Conservation (phyloP, 2,113 vertebrate species). For the Garra rufa region DNA sequence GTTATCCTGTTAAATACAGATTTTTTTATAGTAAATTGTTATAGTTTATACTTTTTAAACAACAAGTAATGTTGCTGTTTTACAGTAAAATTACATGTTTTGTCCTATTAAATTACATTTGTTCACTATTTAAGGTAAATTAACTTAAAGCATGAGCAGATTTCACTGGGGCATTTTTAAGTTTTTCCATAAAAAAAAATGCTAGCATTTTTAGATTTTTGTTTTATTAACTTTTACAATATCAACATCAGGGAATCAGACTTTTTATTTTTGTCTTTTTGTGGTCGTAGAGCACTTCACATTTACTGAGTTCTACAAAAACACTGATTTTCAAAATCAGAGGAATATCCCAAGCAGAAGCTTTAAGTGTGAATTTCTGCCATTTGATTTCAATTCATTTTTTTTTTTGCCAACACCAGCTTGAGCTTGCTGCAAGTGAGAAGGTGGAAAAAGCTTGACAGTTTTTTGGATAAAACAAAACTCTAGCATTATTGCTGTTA, state of each 20-base stretch:
- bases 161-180: background rate
- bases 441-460: background rate
- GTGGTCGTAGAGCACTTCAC: too few relatives aligned
- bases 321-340: background rate
- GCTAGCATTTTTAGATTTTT: background rate
- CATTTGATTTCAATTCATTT: background rate
- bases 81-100: background rate
- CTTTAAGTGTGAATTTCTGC: background rate
- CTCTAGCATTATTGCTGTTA: background rate
- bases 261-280: background rate
- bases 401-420: conserved; percentile 1
- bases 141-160: background rate
- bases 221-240: background rate
- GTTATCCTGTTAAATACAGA: background rate
- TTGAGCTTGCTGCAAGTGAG: background rate
- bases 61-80: background rate
- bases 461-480: background rate
- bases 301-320: background rate
- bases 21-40: background rate
- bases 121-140: background rate
- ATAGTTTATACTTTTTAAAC: background rate
- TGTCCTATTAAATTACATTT: background rate
- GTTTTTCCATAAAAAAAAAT: background rate
- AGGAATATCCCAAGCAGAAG: background rate
- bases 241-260: background rate